Percentiles rank a stretch among this genome's conserved stretches.
Evolutionary conservation across 1,140 invertebrate genomes (phyloP).

Genomic region (Pomacea maculata): DNA sequence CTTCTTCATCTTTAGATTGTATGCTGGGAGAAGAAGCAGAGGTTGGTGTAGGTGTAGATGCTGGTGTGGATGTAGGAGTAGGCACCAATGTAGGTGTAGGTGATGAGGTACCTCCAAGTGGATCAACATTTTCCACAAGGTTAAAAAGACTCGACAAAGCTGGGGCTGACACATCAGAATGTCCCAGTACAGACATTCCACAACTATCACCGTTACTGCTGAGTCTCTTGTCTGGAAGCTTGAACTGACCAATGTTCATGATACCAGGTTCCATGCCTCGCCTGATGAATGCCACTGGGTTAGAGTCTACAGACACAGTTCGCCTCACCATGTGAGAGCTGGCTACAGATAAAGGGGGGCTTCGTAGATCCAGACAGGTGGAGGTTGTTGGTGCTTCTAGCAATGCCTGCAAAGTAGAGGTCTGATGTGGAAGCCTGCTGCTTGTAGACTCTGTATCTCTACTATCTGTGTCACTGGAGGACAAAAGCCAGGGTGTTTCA

Average conservation of each 20-base stretch:
- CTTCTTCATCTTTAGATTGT: background rate
- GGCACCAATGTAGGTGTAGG: constrained; percentile 9
- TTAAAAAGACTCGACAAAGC: constrained; percentile 30
- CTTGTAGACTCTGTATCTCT: background rate
- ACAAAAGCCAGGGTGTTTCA: background rate
- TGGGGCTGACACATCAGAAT: background rate
- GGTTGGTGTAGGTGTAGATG: constrained; percentile 8
- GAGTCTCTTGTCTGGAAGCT: constrained; percentile 10
- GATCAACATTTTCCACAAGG: constrained; percentile 27
- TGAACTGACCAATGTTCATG: background rate
- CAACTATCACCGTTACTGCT: constrained; percentile 4
- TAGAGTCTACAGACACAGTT: constrained; percentile 14
- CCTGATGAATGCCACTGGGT: background rate
- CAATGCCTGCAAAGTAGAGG: constrained; percentile 6
- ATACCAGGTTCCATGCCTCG: background rate
- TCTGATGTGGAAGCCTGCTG: background rate
- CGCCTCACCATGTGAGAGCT: background rate
- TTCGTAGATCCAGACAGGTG: too few species aligned
- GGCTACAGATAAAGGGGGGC: too few species aligned
- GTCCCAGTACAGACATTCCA: background rate
- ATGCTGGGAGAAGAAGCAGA: constrained; percentile 13
- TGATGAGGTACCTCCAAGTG: constrained; percentile 4
- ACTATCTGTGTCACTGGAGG: background rate
- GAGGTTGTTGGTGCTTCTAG: too few species aligned
- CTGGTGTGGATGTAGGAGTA: constrained; percentile 12